Conservation (phyloP, 2,888 invertebrate genomes). For the Rotaria magnacalcarata region DNA sequence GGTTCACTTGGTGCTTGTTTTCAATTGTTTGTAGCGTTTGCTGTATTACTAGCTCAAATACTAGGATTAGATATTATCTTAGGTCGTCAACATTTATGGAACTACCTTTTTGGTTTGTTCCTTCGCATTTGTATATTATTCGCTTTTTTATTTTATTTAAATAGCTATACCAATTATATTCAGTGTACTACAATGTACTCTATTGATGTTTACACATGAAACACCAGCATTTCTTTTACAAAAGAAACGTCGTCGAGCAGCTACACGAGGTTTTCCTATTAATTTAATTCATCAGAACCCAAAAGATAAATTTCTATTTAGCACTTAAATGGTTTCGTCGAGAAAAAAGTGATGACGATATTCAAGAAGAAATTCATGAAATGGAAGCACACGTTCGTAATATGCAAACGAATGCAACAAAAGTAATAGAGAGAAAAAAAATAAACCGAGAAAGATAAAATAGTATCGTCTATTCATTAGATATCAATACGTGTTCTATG, state of each 20-base stretch:
- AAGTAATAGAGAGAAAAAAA: background rate
- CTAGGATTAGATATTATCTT: slow-evolving; percentile 89
- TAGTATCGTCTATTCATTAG: background rate
- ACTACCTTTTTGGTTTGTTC: slow-evolving; percentile 72
- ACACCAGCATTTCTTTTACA: slow-evolving; percentile 25
- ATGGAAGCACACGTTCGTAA: background rate
- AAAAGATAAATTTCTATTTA: background rate
- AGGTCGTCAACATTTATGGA: slow-evolving; percentile 89
- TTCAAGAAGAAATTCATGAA: slow-evolving; percentile 1
- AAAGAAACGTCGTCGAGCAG: background rate
- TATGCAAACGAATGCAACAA: background rate
- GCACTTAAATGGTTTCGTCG: slow-evolving; percentile 21
- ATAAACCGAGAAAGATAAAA: background rate
- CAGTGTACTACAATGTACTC: background rate
- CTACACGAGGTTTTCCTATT: background rate
- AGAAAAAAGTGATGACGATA: background rate
- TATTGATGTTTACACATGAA: slow-evolving; percentile 28
- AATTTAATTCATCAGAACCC: background rate
- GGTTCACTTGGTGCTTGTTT: slow-evolving; percentile 79
- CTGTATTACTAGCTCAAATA: slow-evolving; percentile 86
- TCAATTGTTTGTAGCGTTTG: slow-evolving; percentile 90
- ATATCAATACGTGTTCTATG: background rate
- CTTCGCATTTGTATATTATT: background rate
- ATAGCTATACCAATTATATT: slow-evolving; percentile 12
- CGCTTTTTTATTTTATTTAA: background rate